Evolutionary conservation across 2,113 vertebrate genomes (phyloP).

Genomic region (Mastomys natalensis): DNA sequence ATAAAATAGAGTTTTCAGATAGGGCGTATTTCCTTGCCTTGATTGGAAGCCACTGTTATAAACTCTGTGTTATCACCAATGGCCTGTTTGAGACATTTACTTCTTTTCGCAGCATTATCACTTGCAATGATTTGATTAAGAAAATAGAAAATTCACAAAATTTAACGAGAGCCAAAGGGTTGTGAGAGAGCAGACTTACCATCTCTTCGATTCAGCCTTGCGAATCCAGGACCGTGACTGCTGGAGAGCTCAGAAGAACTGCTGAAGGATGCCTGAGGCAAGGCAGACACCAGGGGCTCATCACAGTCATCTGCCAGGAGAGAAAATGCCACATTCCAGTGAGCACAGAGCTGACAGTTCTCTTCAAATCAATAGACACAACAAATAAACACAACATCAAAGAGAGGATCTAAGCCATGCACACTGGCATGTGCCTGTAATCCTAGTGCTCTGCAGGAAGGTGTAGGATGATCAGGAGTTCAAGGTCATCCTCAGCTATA

Average conservation of each 20-base stretch:
- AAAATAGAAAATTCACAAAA: slow-evolving; percentile 24
- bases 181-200: slow-evolving; percentile 86
- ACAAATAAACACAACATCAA: not conserved
- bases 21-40: not conserved
- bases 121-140: not conserved
- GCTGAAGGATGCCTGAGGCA: slow-evolving; percentile 93
- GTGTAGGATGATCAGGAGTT: not conserved
- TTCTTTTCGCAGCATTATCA: not conserved
- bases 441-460: too few species aligned
- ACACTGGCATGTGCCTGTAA: not conserved
- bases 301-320: slow-evolving; percentile 93
- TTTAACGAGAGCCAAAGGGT: not conserved
- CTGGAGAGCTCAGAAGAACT: slow-evolving; percentile 94
- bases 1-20: slow-evolving; percentile 12
- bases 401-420: not conserved
- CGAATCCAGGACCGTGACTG: slow-evolving; percentile 92
- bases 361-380: not conserved
- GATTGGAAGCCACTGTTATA: not conserved
- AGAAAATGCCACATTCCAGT: slow-evolving; percentile 65
- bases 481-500: not conserved
- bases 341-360: not conserved
- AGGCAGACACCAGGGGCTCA: slow-evolving; percentile 88
- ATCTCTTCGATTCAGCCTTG: slow-evolving; percentile 95
- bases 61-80: not conserved
- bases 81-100: not conserved